A percentile compares a stretch with the other conserved stretches of the same genome.
phyloP scores from a whole-genome alignment of 2,113 vertebrate species.

The Cavia aperea region DNA sequence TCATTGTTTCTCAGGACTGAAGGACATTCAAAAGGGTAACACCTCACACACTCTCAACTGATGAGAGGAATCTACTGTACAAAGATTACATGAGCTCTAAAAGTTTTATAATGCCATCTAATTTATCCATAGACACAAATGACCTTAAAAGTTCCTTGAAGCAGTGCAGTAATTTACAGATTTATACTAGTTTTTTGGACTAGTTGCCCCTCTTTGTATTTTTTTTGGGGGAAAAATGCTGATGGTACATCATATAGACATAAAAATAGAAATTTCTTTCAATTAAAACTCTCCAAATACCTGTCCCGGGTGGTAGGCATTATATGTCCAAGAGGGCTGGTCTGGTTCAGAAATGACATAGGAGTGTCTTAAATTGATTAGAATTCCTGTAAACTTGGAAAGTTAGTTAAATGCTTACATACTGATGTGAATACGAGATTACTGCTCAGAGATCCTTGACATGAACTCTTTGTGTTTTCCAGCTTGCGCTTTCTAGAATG shows the following conservation, averaged over 20 bases:
- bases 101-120: constrained; percentile 71
- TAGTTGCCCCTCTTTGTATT: constrained; percentile 67
- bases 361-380: constrained; percentile 74
- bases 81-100: constrained; percentile 71
- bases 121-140: constrained; percentile 69
- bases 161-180: constrained; percentile 72
- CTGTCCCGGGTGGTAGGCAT: constrained; percentile 63
- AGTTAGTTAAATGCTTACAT: constrained; percentile 77
- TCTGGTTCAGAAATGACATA: constrained; percentile 49
- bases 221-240: constrained; percentile 67
- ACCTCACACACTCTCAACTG: constrained; percentile 45
- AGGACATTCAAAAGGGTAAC: constrained; percentile 21
- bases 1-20: constrained; percentile 49
- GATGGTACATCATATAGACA: constrained; percentile 72
- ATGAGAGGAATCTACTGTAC: constrained; percentile 53
- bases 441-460: constrained; percentile 67
- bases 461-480: constrained; percentile 67
- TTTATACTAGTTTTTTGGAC: constrained; percentile 75
- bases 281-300: constrained; percentile 74
- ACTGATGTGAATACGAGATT: constrained; percentile 73
- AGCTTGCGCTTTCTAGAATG: constrained; percentile 69
- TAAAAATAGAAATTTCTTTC: constrained; percentile 76
- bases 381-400: constrained; percentile 68
- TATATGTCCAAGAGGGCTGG: constrained; percentile 61
- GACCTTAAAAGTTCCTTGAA: constrained; percentile 76